Evolutionary conservation across 2,113 vertebrate species (phyloP).

Genomic region (Myiopsitta monachus): DNA sequence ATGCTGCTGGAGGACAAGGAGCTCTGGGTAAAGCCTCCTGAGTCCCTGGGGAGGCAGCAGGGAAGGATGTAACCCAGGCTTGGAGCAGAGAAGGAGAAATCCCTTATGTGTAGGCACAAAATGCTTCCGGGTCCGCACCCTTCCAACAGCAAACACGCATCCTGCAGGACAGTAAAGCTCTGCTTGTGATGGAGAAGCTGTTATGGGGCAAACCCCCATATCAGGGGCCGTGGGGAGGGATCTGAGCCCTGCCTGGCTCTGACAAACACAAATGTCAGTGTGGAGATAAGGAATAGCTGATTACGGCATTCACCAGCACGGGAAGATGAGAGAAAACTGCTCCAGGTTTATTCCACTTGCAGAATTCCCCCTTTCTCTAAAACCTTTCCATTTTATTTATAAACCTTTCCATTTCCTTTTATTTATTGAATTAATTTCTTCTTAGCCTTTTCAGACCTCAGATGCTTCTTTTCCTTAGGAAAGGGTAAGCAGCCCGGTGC

Average conservation of each 20-base stretch:
- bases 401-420: too few relatives aligned
- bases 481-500: neutral
- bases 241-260: neutral
- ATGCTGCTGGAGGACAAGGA: neutral
- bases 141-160: accelerated
- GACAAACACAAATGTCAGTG: neutral
- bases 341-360: neutral
- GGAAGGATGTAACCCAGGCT: neutral
- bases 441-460: neutral
- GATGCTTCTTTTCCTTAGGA: neutral
- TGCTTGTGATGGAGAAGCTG: neutral
- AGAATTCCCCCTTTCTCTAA: neutral
- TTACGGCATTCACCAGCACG: neutral
- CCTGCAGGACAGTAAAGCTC: neutral
- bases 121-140: neutral
- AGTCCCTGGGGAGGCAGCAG: neutral
- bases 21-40: neutral
- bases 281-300: neutral
- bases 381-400: too few relatives aligned
- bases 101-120: neutral
- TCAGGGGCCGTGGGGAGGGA: accelerated
- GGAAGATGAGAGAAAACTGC: neutral
- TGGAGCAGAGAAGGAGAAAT: neutral
- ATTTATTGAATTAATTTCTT: neutral
- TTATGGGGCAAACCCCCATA: neutral